Conservation (phyloP, 2,113 vertebrate genomes). For the Calidris pugnax region DNA sequence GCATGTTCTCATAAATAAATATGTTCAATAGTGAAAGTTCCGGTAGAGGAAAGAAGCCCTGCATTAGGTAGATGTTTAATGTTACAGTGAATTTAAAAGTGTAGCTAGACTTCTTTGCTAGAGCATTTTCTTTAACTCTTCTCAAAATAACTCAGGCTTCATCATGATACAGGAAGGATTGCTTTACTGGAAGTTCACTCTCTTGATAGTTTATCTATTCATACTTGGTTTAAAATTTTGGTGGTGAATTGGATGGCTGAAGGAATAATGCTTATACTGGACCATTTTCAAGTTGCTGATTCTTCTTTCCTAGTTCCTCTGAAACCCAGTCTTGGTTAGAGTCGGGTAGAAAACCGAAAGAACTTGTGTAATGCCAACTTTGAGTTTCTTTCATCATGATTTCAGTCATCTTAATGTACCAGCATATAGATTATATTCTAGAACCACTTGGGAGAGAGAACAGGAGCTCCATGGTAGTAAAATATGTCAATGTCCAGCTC, state of each 20-base stretch:
- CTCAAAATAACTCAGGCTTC: neutral
- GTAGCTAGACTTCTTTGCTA: neutral
- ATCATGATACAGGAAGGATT: neutral
- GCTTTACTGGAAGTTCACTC: neutral
- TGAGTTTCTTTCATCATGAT: neutral
- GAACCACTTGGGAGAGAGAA: neutral
- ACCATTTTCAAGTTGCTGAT: neutral
- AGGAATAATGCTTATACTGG: neutral
- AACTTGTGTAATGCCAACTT: neutral
- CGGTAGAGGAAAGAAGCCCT: neutral
- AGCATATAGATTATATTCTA: neutral
- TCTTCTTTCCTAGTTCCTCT: neutral
- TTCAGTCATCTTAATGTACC: neutral
- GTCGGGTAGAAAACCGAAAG: neutral
- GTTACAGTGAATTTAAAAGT: neutral
- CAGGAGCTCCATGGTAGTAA: neutral
- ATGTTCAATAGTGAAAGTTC: neutral
- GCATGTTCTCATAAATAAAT: constrained; percentile 22
- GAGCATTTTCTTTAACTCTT: neutral
- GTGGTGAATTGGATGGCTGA: neutral
- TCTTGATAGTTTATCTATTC: neutral
- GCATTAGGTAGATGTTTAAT: neutral
- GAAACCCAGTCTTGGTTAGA: neutral
- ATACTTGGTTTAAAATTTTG: neutral
- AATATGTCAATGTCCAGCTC: neutral